A percentile compares a stretch with the other conserved stretches of the same genome.
Evolutionary conservation across 2,888 invertebrate genomes (phyloP).

Genomic region (Clitarchus hookeri): DNA sequence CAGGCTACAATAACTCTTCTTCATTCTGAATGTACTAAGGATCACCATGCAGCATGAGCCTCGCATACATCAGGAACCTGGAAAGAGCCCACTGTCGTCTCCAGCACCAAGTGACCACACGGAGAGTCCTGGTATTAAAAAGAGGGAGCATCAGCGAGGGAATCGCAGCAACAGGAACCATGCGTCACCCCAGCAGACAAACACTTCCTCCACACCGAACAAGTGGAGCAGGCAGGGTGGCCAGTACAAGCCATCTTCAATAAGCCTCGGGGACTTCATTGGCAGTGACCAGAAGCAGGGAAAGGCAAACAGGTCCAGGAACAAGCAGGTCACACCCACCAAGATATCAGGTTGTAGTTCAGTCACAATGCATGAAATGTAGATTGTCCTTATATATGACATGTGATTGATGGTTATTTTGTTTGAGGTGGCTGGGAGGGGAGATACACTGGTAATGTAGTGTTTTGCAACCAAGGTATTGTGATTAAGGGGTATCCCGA

Average conservation of each 20-base stretch:
- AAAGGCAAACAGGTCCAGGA: background rate
- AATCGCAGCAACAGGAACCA: background rate
- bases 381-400: too few species aligned
- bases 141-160: background rate
- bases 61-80: background rate
- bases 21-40: background rate
- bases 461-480: too few species aligned
- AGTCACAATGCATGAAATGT: too few species aligned
- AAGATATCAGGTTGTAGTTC: background rate
- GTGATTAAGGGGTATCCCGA: too few species aligned
- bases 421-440: too few species aligned
- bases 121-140: background rate
- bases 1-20: too few species aligned
- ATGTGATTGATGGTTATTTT: too few species aligned
- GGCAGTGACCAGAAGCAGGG: background rate
- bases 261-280: background rate
- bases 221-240: background rate
- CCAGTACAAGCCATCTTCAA: background rate
- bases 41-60: background rate
- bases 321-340: constrained; percentile 14
- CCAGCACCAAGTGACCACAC: background rate
- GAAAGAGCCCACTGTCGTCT: background rate
- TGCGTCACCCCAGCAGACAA: too few species aligned
- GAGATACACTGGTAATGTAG: too few species aligned
- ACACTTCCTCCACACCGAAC: too few species aligned